Percentiles rank a stretch among this genome's conserved stretches.
Evolutionary conservation across 2,113 vertebrate genomes (phyloP).

Genomic region (Drymodes brunneopygia): DNA sequence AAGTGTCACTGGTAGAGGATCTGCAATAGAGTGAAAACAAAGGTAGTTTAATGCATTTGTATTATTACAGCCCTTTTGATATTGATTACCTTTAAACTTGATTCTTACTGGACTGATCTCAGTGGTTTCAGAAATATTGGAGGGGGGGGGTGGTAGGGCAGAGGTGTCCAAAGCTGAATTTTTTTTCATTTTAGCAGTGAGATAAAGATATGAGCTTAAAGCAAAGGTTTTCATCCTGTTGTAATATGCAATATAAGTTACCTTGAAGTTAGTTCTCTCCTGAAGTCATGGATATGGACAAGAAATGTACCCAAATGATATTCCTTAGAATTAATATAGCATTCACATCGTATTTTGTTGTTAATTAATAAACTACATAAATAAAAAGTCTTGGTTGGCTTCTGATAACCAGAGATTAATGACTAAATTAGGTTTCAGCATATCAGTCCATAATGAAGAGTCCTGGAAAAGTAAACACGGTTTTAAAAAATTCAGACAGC

Average conservation of each 20-base stretch:
- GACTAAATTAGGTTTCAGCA: neutral
- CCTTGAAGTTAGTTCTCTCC: neutral
- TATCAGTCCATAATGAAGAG: neutral
- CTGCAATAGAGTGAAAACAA: neutral
- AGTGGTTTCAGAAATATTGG: neutral
- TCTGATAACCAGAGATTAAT: neutral
- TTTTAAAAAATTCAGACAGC: neutral
- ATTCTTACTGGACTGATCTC: neutral
- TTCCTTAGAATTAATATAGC: neutral
- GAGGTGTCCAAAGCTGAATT: neutral
- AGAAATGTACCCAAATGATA: neutral
- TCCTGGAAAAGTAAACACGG: neutral
- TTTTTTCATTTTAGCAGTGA: neutral
- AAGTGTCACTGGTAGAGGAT: neutral
- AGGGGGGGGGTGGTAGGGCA: accelerated
- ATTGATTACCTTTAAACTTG: neutral
- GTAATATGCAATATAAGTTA: neutral
- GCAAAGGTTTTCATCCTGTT: neutral
- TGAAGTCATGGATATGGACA: neutral
- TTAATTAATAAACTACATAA: neutral
- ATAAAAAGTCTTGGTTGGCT: neutral
- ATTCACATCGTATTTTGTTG: neutral
- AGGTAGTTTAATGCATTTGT: neutral
- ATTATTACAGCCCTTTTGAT: neutral
- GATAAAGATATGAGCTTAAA: neutral